These are phyloP conservation scores for Boleophthalmus pectinirostris DNA, from an alignment of 2,113 vertebrate genomes.

Conservation along the genomic window DNA sequence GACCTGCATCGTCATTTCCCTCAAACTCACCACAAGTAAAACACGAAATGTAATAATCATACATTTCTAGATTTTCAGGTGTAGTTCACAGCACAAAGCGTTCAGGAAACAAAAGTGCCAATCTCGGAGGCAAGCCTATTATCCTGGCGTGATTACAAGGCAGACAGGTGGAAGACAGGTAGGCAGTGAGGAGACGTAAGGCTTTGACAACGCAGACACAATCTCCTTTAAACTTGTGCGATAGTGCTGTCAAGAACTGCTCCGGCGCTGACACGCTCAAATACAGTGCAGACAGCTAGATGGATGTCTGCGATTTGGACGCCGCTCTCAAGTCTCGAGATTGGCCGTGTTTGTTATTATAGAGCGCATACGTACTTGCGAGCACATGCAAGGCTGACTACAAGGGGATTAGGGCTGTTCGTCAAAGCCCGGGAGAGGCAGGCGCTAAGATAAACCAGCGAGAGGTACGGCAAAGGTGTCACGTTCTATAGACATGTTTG, in stretches of 20 bases:
- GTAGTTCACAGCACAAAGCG: neutral
- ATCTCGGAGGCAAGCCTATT: slow-evolving; percentile 66
- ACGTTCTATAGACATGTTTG: neutral
- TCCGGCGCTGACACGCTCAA: slow-evolving; percentile 49
- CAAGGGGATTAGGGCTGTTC: slow-evolving; percentile 56
- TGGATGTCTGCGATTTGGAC: slow-evolving; percentile 35
- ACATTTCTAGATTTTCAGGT: neutral
- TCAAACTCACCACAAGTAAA: neutral
- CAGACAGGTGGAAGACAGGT: slow-evolving; percentile 75
- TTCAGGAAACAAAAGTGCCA: slow-evolving; percentile 66
- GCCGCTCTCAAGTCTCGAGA: slow-evolving; percentile 40
- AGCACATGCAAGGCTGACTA: slow-evolving; percentile 29
- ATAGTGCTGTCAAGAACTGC: slow-evolving; percentile 65
- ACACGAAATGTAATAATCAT: neutral
- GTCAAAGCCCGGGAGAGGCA: slow-evolving; percentile 52
- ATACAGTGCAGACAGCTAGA: slow-evolving; percentile 32
- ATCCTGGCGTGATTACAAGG: slow-evolving; percentile 70
- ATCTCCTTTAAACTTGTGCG: slow-evolving; percentile 69
- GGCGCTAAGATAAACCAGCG: slow-evolving; percentile 64
- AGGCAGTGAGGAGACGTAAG: slow-evolving; percentile 69
- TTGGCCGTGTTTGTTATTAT: slow-evolving; percentile 50
- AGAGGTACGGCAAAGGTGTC: slow-evolving; percentile 45
- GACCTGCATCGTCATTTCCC: too few relatives aligned
- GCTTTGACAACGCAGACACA: slow-evolving; percentile 67
- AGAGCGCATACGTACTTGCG: slow-evolving; percentile 24